Evolutionary conservation across 2,113 vertebrate genomes (phyloP), one percentile per base, ranked within the genome.

Genomic region (Mohoua ochrocephala): DNA sequence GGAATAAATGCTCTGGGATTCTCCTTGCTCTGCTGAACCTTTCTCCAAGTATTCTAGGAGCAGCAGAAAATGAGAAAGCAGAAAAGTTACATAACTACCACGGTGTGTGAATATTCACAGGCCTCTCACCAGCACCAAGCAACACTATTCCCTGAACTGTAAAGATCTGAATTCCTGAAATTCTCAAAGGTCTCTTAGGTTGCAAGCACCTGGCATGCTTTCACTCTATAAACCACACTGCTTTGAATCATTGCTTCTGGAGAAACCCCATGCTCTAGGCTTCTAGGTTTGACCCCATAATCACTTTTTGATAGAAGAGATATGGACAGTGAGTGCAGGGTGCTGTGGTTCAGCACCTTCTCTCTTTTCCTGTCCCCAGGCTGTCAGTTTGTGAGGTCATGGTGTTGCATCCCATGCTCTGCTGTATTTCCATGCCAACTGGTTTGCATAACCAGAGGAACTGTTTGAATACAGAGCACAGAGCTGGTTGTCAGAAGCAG

Each of bases 321-420:
- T 11, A 6, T 2, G 21, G 30, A 23, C 22, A 81, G 24, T 12
- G 20, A 75, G 8, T 42, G 10, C 63, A 57, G 15, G 24, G 10
- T 76, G 13, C 19, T 65, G 31, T 54, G 14, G 23, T 17, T 73
- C 49, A 68, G 15, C 28, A 61, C 11, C 12, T 67, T 52, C 13
- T 50, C 47, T 71, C 13, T 52, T 86, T 78, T 67, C 45, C 44
- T 77, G 31, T 37, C 19, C 15, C 59, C 18, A 15, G 37, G 16
- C 15, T 45, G 5, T 18, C n/a, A 65, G 26, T 15, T 89, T 80
- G 59, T 56, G 47, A 50, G 44, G 54, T 47, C 73, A 30, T 5
- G 35, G 10, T 1, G 0, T 33, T 61, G 19, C 13, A 47, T n/a
- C 15, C 17, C 4, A 1, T 19, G 17, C 45, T 54, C 28, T 37